phyloP scores from a whole-genome alignment of 1,140 invertebrate genomes.

The Eubasilissa regina region DNA sequence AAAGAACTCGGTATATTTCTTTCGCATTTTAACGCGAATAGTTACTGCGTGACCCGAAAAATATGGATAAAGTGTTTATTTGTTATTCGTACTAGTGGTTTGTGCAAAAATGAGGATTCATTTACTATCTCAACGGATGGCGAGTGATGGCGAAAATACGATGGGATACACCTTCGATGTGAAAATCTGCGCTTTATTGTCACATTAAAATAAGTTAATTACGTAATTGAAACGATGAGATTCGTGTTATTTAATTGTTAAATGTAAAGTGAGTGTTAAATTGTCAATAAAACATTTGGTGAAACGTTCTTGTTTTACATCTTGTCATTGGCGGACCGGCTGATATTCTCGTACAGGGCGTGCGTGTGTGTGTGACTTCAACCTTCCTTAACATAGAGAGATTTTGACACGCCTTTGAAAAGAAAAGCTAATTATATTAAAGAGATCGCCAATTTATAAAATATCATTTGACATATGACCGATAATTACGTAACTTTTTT shows the following conservation, averaged over 20 bases:
- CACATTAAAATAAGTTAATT: conserved; percentile 41
- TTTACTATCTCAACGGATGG: conserved; percentile 55
- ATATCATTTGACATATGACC: conserved; percentile 51
- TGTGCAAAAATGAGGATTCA: conserved; percentile 53
- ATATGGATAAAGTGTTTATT: conserved; percentile 51
- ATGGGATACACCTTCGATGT: conserved; percentile 52
- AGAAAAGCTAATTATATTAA: conserved; percentile 45
- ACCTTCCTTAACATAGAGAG: conserved; percentile 40
- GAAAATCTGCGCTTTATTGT: conserved; percentile 49
- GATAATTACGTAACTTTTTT: conserved; percentile 55
- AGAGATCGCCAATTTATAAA: conserved; percentile 49
- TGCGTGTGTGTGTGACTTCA: conserved; percentile 51
- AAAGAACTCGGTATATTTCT: conserved; percentile 44
- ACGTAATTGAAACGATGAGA: conserved; percentile 33
- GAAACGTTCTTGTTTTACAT: conserved; percentile 49
- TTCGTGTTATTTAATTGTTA: conserved; percentile 44
- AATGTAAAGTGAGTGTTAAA: conserved; percentile 46
- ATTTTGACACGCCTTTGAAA: conserved; percentile 51
- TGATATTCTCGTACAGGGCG: conserved; percentile 49
- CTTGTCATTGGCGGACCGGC: conserved; percentile 55
- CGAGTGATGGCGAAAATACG: conserved; percentile 56
- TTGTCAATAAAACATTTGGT: conserved; percentile 51
- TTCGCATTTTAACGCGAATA: conserved; percentile 46
- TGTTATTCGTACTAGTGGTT: conserved; percentile 41
- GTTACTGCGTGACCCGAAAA: conserved; percentile 31